Conservation (phyloP, 2,888 invertebrate genomes). For the Syrista parreyssii region DNA sequence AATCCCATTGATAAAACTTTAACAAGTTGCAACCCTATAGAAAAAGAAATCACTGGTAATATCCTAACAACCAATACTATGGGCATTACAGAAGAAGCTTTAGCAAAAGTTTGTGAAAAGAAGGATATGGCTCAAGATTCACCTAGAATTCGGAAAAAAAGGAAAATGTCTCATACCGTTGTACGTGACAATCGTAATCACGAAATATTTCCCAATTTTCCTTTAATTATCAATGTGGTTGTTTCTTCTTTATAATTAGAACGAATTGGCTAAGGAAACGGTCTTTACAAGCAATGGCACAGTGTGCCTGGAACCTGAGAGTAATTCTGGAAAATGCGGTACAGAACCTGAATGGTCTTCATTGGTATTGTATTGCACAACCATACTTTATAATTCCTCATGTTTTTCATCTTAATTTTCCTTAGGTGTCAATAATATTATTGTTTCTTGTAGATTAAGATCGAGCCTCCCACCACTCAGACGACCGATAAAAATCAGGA, state of each 20-base stretch:
- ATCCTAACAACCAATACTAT: background rate
- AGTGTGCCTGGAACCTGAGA: conserved; percentile 26
- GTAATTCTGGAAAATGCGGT: conserved; percentile 14
- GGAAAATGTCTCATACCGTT: conserved; percentile 36
- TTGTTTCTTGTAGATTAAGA: conserved; percentile 46
- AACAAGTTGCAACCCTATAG: background rate
- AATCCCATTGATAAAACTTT: conserved; percentile 9
- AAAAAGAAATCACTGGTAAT: conserved; percentile 1
- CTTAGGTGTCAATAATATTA: background rate
- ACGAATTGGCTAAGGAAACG: conserved; percentile 38
- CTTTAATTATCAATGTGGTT: background rate
- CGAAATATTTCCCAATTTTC: background rate
- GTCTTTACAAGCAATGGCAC: conserved; percentile 32
- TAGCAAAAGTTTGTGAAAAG: background rate
- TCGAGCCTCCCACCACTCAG: conserved; percentile 54
- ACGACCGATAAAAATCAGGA: conserved; percentile 47
- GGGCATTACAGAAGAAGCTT: background rate
- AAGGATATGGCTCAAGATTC: conserved; percentile 15
- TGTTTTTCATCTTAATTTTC: background rate
- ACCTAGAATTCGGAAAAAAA: conserved; percentile 28
- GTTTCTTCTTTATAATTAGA: conserved; percentile 21
- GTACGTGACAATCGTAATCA: conserved; percentile 20
- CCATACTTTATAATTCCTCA: background rate
- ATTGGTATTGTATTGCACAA: conserved; percentile 10
- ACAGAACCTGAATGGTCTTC: conserved; percentile 22